Conservation (phyloP, 2,113 vertebrate genomes). For the Tonatia bakeri region DNA sequence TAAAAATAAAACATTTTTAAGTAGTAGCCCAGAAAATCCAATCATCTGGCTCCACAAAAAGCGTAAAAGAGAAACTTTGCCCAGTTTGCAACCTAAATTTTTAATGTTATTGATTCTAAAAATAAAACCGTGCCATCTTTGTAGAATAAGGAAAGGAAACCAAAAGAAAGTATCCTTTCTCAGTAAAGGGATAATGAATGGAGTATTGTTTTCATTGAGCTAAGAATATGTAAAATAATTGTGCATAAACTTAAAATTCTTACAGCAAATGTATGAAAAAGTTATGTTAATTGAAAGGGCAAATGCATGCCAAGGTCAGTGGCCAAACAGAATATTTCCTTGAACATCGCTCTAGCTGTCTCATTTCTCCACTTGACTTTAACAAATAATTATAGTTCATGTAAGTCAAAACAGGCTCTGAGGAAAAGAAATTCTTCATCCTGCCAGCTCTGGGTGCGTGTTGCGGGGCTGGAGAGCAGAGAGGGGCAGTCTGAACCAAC, state of each 20-base stretch:
- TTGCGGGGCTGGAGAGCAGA: neutral
- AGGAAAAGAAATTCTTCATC: neutral
- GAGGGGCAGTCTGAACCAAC: neutral
- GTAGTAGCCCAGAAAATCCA: neutral
- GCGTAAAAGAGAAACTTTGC: neutral
- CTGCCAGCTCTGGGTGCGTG: neutral
- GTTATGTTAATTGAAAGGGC: neutral
- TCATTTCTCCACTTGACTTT: neutral
- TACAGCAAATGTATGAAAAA: neutral
- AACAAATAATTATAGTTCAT: neutral
- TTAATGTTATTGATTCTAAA: neutral
- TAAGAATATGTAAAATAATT: neutral
- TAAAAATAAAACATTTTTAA: slow-evolving; percentile 48
- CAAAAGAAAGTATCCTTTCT: neutral
- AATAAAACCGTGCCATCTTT: neutral
- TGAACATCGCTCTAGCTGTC: neutral
- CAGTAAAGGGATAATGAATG: neutral
- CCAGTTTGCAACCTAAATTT: neutral
- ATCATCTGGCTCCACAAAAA: neutral
- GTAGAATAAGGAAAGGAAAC: neutral
- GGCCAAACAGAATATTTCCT: neutral
- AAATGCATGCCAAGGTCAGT: neutral
- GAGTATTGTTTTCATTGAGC: neutral
- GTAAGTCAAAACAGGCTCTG: neutral
- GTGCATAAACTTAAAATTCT: neutral